A percentile compares a stretch with the other conserved stretches of the same genome.
These are phyloP conservation scores for Stenopsyche tienmushanensis DNA, from an alignment of 1,140 invertebrate genomes.

Conservation along the genomic window DNA sequence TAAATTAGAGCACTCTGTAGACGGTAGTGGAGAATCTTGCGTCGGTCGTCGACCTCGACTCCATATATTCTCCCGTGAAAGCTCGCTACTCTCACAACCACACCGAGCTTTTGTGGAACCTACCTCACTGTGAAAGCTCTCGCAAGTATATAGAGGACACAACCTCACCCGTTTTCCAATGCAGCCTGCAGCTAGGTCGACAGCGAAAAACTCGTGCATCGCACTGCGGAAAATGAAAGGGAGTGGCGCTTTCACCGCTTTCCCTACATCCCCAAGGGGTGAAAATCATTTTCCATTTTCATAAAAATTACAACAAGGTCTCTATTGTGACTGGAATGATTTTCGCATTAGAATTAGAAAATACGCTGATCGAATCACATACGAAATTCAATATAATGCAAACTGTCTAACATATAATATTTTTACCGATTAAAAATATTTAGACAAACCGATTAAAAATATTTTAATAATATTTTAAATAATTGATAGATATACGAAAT, in stretches of 20 bases:
- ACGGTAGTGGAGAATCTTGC: conserved; percentile 16
- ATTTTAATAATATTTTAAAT: too few species aligned
- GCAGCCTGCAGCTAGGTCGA: not conserved
- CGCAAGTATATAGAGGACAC: not conserved
- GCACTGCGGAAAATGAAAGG: conserved; percentile 41
- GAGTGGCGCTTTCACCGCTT: conserved; percentile 41
- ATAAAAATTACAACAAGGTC: not conserved
- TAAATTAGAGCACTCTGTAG: conserved; percentile 1
- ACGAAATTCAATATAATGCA: too few species aligned
- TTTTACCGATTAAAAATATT: too few species aligned
- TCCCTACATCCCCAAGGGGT: conserved; percentile 13
- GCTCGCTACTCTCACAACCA: conserved; percentile 6
- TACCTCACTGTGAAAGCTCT: not conserved
- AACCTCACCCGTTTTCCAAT: not conserved
- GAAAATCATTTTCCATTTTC: conserved; percentile 29
- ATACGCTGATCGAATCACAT: too few species aligned
- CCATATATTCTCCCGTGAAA: conserved; percentile 29
- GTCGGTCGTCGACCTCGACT: conserved; percentile 30
- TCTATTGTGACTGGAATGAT: too few species aligned
- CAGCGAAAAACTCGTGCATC: conserved; percentile 33
- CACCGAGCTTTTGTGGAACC: conserved; percentile 9
- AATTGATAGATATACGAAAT: too few species aligned
- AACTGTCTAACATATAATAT: too few species aligned
- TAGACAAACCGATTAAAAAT: too few species aligned
- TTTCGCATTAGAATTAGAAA: too few species aligned